phyloP scores from a whole-genome alignment of 2,113 vertebrate genomes.

The Carassius auratus region DNA sequence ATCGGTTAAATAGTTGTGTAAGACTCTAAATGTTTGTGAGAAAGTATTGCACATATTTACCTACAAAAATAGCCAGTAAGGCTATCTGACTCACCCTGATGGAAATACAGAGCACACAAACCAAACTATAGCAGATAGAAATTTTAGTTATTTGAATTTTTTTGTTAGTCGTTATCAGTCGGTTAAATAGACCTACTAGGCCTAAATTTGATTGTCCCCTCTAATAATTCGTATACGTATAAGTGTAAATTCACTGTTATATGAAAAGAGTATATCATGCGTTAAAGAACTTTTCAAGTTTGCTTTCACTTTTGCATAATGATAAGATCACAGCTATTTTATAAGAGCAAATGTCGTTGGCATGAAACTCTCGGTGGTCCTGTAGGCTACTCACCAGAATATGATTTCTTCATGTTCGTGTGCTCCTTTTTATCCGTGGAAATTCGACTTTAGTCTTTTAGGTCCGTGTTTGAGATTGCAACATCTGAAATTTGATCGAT shows the following conservation, averaged over 20 bases:
- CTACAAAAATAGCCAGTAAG: no score
- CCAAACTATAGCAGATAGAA: no score
- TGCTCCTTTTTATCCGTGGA: background rate
- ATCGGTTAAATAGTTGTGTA: no score
- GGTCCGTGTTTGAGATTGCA: background rate
- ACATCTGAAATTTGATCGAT: constrained; percentile 12
- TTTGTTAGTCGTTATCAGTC: no score
- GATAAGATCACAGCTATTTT: background rate
- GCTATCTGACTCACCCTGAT: no score
- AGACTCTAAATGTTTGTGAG: no score
- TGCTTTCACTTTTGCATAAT: constrained; percentile 22
- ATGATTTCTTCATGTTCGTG: constrained; percentile 38
- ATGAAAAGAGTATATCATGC: background rate
- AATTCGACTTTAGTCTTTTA: background rate
- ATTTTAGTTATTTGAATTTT: no score
- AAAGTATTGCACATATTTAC: no score
- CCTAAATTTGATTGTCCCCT: no score
- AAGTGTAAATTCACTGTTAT: background rate
- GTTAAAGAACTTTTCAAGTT: background rate
- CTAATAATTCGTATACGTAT: no score
- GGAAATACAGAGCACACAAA: no score
- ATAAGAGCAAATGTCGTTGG: background rate
- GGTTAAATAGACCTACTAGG: no score
- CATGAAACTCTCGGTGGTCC: background rate
- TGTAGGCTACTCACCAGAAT: constrained; percentile 24